Evolutionary conservation across 2,113 vertebrate genomes (phyloP), one percentile per base, ranked within the genome.

Genomic region (Sigmodon hispidus): DNA sequence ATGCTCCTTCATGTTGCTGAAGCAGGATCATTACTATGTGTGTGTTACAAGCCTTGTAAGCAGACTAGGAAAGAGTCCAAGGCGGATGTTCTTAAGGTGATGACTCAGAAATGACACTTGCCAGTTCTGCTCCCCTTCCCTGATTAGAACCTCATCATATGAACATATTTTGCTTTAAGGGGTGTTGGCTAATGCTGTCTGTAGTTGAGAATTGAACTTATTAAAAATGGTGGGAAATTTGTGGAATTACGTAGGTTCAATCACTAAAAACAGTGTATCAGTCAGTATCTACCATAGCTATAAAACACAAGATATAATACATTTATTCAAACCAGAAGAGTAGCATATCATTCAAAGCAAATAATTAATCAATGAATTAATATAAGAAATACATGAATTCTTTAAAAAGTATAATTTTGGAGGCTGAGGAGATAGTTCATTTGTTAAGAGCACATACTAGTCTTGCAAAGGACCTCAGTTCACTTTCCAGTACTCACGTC

Each of bases 131-230:
- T 86, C 19, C 5, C 70, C 65, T 86, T 69, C 34, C 19, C 34
- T 77, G 61, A 63, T 55, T 3, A 0, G 52, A 90, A 87, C 55
- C n/a, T 91, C n/a, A 95, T 65, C 83, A 95, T 43, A 48, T 52
- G 73, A 83, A 83, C 52, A 89, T 70, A 26, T 17, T 61, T 89
- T 69, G 40, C 26, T 89, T 89, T 45, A 69, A 69, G 50, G 80
- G 21, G 63, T 83, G 10, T 92, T 89, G 92, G 87, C 89, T 89
- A 91, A 77, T 83, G 29, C 92, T 94, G 90, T 90, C 21, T 63
- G 3, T 36, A 87, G 21, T 29, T 79, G 26, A 31, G 48, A 94
- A 50, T n/a, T 31, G 52, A 63, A 52, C 48, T 88, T 89, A 48
- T 50, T 81, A 45, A 87, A 76, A 70, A 48, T 13, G 19, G 19